These are phyloP conservation scores for Todiramphus saurophagus DNA, from an alignment of 2,113 vertebrate species.

Conservation along the genomic window DNA sequence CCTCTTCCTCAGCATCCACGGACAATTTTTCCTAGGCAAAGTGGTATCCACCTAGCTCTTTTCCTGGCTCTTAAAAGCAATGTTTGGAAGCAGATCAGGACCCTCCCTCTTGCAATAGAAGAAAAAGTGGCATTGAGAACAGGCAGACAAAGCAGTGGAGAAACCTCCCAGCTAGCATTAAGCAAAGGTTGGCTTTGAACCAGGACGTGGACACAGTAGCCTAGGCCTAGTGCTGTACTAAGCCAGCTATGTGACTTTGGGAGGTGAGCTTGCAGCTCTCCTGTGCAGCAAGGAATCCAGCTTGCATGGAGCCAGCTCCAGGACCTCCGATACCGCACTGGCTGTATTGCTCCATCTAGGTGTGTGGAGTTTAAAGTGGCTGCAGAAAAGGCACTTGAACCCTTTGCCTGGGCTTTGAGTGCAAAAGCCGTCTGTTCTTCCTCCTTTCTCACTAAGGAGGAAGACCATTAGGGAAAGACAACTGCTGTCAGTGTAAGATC, in stretches of 20 bases:
- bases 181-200: background rate
- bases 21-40: background rate
- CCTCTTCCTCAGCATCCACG: background rate
- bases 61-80: background rate
- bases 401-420: background rate
- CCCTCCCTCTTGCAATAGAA: background rate
- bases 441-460: background rate
- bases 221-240: background rate
- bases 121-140: background rate
- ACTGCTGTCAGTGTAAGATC: background rate
- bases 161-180: background rate
- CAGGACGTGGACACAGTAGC: background rate
- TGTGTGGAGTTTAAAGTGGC: background rate
- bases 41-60: background rate
- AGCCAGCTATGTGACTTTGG: background rate
- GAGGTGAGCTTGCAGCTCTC: background rate
- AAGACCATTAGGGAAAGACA: background rate
- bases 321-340: fast-evolving
- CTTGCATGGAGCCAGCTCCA: background rate
- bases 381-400: background rate
- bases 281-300: background rate
- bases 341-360: background rate
- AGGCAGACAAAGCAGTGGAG: background rate
- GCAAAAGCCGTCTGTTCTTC: background rate
- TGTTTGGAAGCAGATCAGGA: background rate